Conservation (phyloP, 92 coral and sea anemone species). For the Epizoanthus illoricatus region DNA sequence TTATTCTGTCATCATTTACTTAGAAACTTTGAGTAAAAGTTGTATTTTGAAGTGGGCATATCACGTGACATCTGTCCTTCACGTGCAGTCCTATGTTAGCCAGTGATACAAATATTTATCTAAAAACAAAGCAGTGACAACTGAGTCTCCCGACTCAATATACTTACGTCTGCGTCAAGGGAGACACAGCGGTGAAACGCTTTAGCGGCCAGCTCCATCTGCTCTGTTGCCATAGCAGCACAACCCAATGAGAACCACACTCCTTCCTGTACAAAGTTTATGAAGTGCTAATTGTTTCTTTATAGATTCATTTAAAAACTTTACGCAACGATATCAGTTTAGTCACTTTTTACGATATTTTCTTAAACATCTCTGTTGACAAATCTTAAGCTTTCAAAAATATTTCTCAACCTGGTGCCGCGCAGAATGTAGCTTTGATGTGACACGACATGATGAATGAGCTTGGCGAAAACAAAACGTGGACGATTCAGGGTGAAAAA, state of each 20-base stretch:
- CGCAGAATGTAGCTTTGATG: no score
- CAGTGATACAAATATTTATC: neutral
- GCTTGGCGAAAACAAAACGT: no score
- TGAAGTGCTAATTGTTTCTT: neutral
- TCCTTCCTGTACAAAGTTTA: conserved; percentile 58
- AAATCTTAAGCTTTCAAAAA: no score
- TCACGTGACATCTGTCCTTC: no score
- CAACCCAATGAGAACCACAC: conserved; percentile 99
- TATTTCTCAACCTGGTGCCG: no score
- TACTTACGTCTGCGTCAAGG: conserved; percentile 73
- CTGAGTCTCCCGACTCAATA: no score
- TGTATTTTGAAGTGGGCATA: no score
- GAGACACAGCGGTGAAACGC: conserved; percentile 94
- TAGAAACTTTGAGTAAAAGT: no score
- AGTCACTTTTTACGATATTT: neutral
- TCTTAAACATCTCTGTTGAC: neutral
- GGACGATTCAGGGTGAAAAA: no score
- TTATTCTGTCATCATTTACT: no score
- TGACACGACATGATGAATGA: no score
- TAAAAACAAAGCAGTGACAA: neutral
- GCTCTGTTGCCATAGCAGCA: conserved; percentile 80
- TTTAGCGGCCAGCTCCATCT: conserved; percentile 73
- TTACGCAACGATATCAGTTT: neutral
- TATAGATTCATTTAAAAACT: neutral
- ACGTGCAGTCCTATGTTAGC: no score